These are phyloP conservation scores for Zaprionus bogoriensis DNA, from an alignment of 2,888 invertebrate genomes.

Conservation along the genomic window DNA sequence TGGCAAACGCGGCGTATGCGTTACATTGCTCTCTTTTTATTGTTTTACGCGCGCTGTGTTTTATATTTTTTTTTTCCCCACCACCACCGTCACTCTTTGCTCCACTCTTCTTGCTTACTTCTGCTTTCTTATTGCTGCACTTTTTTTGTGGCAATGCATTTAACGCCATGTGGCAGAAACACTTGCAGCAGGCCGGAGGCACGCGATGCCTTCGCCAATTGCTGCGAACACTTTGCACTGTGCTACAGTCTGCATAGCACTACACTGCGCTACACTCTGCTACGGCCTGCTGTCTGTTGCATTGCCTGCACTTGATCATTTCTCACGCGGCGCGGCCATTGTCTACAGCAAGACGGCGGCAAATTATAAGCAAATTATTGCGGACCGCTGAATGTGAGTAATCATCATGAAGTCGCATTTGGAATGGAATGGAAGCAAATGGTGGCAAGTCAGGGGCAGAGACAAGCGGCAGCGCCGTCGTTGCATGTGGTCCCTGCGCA, in stretches of 20 bases:
- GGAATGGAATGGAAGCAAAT: neutral
- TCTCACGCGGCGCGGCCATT: slow-evolving; percentile 37
- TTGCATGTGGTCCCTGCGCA: slow-evolving; percentile 18
- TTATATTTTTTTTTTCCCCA: neutral
- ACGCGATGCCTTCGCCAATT: slow-evolving; percentile 48
- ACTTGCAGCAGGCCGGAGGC: slow-evolving; percentile 38
- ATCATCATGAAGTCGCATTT: slow-evolving; percentile 48
- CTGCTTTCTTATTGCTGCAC: neutral
- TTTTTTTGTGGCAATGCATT: slow-evolving; percentile 43
- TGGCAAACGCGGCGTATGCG: slow-evolving; percentile 52
- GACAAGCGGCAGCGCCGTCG: neutral
- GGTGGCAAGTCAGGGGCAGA: neutral
- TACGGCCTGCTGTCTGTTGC: slow-evolving; percentile 51
- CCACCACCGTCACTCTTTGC: neutral
- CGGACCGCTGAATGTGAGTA: slow-evolving; percentile 60
- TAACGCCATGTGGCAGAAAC: slow-evolving; percentile 50
- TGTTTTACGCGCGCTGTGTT: slow-evolving; percentile 11
- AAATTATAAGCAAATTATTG: slow-evolving; percentile 74
- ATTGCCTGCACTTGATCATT: slow-evolving; percentile 66
- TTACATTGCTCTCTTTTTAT: slow-evolving; percentile 45
- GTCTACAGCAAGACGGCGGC: slow-evolving; percentile 21
- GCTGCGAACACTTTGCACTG: slow-evolving; percentile 14
- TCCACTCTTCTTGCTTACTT: slow-evolving; percentile 1
- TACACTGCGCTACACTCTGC: neutral
- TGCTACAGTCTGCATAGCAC: no score